Conservation (phyloP, 2,888 invertebrate species). For the Xylota sylvarum region DNA sequence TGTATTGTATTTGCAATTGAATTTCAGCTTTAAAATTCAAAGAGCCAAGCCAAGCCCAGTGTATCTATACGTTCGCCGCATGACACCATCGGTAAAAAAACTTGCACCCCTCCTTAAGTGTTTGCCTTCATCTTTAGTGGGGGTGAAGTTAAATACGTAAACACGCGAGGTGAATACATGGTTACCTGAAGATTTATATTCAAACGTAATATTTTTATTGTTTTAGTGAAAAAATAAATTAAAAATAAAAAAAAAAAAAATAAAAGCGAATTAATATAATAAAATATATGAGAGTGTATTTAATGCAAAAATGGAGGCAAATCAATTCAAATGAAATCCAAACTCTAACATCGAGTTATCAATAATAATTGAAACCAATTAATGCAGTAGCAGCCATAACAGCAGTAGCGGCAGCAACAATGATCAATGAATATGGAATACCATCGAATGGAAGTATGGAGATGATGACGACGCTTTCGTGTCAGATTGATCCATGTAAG, state of each 20-base stretch:
- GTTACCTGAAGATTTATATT: slow-evolving; percentile 36
- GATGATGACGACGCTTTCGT: slow-evolving; percentile 35
- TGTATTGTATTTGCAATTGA: slow-evolving; percentile 35
- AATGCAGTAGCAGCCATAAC: slow-evolving; percentile 40
- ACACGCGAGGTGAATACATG: slow-evolving; percentile 18
- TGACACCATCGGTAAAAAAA: slow-evolving; percentile 61
- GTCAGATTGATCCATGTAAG: slow-evolving; percentile 66
- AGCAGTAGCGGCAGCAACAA: slow-evolving; percentile 37
- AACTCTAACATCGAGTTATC: slow-evolving; percentile 30
- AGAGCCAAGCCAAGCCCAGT: slow-evolving; percentile 47
- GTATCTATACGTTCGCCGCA: slow-evolving; percentile 39
- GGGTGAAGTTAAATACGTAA: slow-evolving; percentile 28
- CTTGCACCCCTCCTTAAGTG: slow-evolving; percentile 14
- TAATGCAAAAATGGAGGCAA: slow-evolving; percentile 40
- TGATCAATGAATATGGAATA: slow-evolving; percentile 61
- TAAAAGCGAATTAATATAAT: not conserved
- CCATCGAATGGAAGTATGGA: slow-evolving; percentile 26
- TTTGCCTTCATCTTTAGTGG: slow-evolving; percentile 10
- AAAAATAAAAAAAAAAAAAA: slow-evolving; percentile 7
- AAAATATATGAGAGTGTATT: slow-evolving; percentile 13
- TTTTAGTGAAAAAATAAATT: slow-evolving; percentile 24
- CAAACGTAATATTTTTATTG: slow-evolving; percentile 15
- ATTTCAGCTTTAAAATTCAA: slow-evolving; percentile 24
- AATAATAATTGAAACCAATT: slow-evolving; percentile 45
- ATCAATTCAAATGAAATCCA: slow-evolving; percentile 37